These are phyloP conservation scores for Ganaspis sp. DNA, from an alignment of 1,140 invertebrate species.

Conservation along the genomic window DNA sequence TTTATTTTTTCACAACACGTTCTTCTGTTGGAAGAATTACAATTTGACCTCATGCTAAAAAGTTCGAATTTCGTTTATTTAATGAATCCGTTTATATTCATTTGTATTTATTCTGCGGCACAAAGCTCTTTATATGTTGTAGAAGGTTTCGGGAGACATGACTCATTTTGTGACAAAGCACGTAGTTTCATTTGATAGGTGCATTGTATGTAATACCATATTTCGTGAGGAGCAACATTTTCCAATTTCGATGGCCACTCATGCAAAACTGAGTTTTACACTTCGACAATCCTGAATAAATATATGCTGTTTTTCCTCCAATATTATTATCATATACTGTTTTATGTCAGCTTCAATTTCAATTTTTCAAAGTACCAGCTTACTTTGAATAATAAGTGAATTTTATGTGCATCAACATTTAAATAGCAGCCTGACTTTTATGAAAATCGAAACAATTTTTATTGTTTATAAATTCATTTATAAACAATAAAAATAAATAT, in stretches of 20 bases:
- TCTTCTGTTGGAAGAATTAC: too few species aligned
- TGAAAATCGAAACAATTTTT: too few species aligned
- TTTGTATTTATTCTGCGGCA: neutral
- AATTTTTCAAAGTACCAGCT: too few species aligned
- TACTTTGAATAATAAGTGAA: too few species aligned
- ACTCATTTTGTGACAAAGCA: conserved; percentile 2
- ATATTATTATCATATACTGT: conserved; percentile 2
- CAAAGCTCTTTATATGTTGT: neutral
- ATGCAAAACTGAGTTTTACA: conserved; percentile 10
- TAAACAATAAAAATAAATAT: too few species aligned
- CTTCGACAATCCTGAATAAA: neutral
- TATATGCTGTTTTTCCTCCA: neutral
- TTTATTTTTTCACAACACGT: too few species aligned
- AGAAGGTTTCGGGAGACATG: neutral
- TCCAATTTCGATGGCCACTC: neutral
- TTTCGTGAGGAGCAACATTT: neutral
- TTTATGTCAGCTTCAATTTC: too few species aligned
- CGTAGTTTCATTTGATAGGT: conserved; percentile 9
- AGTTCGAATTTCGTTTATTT: neutral
- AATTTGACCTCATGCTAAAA: neutral
- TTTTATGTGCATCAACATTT: too few species aligned
- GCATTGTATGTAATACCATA: conserved; percentile 13
- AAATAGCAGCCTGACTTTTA: too few species aligned
- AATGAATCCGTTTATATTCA: neutral
- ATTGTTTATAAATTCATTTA: too few species aligned